Evolutionary conservation across 92 coral and sea anemone genomes (phyloP).

Genomic region (Bergia puertoricense): DNA sequence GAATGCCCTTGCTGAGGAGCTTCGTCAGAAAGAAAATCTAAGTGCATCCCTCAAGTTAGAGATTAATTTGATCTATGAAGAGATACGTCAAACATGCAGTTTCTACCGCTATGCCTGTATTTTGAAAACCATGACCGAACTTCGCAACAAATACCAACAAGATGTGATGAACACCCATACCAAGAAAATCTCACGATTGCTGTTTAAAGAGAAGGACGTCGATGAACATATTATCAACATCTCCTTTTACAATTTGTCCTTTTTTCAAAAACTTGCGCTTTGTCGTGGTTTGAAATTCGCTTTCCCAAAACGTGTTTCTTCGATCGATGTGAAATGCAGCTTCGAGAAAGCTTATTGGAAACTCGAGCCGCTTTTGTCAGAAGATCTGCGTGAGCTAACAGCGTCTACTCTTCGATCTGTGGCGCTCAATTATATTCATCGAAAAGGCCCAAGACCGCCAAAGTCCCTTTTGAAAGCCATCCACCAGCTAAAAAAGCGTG

Average conservation of each 20-base stretch:
- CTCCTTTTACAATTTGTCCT: conserved; percentile 37
- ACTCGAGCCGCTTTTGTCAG: background rate
- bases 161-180: conserved; percentile 39
- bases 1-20: conserved; percentile 45
- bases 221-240: conserved; percentile 37
- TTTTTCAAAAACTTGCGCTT: conserved; percentile 14
- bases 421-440: background rate
- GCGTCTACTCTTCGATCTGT: background rate
- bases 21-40: conserved; percentile 16
- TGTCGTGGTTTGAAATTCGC: background rate
- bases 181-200: conserved; percentile 32
- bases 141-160: conserved; percentile 33
- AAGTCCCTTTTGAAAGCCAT: background rate
- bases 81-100: conserved; percentile 13
- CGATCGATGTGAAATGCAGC: conserved; percentile 16
- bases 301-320: background rate
- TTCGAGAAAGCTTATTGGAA: conserved; percentile 37
- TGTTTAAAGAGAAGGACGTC: too few species aligned
- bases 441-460: background rate
- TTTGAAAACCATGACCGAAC: conserved; percentile 18
- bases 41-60: conserved; percentile 21
- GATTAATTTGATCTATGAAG: conserved; percentile 35
- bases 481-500: background rate
- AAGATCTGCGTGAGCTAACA: background rate
- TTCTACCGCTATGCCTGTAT: conserved; percentile 41